Percentiles rank a stretch among this genome's conserved stretches.
Evolutionary conservation across 2,888 invertebrate species (phyloP).

Genomic region (Ectobius pallidus): DNA sequence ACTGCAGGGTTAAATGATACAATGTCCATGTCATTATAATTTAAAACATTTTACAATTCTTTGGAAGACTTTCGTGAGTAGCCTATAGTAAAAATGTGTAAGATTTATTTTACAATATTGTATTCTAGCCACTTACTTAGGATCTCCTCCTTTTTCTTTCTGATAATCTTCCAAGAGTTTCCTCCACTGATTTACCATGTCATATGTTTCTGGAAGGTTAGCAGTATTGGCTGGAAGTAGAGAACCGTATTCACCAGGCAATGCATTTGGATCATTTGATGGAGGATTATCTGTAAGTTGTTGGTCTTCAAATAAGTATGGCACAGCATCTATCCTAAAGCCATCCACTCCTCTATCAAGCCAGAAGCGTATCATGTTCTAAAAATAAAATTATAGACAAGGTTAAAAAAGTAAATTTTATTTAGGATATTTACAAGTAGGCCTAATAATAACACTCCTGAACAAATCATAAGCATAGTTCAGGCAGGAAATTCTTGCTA

Average conservation of each 20-base stretch:
- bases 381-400: too few species aligned
- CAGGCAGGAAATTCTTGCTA: too few species aligned
- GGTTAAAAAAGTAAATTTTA: too few species aligned
- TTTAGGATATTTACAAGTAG: too few species aligned
- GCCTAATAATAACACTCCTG: too few species aligned
- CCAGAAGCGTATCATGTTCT: slow-evolving; percentile 75
- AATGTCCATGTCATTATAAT: too few species aligned
- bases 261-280: slow-evolving; percentile 48
- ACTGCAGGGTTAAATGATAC: too few species aligned
- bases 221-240: slow-evolving; percentile 49
- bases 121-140: slow-evolving; percentile 21
- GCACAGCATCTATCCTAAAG: slow-evolving; percentile 69
- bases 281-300: slow-evolving; percentile 57
- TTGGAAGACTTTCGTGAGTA: too few species aligned
- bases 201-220: slow-evolving; percentile 55
- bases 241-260: slow-evolving; percentile 49
- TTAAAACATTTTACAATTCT: too few species aligned
- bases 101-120: too few species aligned
- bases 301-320: slow-evolving; percentile 43
- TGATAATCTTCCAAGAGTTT: slow-evolving; percentile 58
- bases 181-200: slow-evolving; percentile 63
- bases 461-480: too few species aligned
- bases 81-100: not conserved
- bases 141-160: not conserved
- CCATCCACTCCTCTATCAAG: slow-evolving; percentile 76